Percentiles rank a stretch among this genome's conserved stretches.
These are phyloP conservation scores for Heliothis subflexa DNA, from an alignment of 1,140 invertebrate genomes.

Conservation along the genomic window DNA sequence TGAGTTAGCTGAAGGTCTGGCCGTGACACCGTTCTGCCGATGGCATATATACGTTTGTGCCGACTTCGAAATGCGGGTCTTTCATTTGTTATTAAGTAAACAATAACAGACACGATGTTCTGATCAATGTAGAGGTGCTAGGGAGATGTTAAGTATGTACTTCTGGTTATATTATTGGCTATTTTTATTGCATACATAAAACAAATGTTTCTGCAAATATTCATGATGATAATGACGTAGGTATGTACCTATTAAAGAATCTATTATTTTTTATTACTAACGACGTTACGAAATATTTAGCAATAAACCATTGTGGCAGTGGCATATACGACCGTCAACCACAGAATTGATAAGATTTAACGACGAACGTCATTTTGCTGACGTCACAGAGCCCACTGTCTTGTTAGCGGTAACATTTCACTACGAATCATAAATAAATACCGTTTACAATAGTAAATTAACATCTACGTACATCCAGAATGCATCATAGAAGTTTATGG, in stretches of 20 bases:
- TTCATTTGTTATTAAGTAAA: not conserved
- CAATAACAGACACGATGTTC: not conserved
- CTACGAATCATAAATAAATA: constrained; percentile 11
- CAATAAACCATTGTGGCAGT: constrained; percentile 1
- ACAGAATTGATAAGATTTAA: constrained; percentile 19
- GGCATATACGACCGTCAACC: constrained; percentile 3
- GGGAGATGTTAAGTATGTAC: not conserved
- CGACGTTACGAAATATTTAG: not conserved
- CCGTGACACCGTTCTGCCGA: constrained; percentile 64
- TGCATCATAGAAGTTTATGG: not conserved
- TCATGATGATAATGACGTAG: too few relatives aligned
- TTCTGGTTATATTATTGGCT: not conserved
- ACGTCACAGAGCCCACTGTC: constrained; percentile 14
- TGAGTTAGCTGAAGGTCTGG: constrained; percentile 62
- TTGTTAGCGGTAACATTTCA: not conserved
- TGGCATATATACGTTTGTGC: constrained; percentile 47
- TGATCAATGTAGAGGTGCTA: not conserved
- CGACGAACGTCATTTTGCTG: not conserved
- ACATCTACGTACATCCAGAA: not conserved
- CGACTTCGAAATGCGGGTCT: constrained; percentile 18
- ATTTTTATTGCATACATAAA: too few relatives aligned
- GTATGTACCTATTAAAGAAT: too few relatives aligned
- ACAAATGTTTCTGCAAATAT: too few relatives aligned
- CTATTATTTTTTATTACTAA: not conserved
- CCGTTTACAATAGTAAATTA: constrained; percentile 18